Evolutionary conservation across 2,888 invertebrate genomes (phyloP).

Genomic region (Ethmia dodecea): DNA sequence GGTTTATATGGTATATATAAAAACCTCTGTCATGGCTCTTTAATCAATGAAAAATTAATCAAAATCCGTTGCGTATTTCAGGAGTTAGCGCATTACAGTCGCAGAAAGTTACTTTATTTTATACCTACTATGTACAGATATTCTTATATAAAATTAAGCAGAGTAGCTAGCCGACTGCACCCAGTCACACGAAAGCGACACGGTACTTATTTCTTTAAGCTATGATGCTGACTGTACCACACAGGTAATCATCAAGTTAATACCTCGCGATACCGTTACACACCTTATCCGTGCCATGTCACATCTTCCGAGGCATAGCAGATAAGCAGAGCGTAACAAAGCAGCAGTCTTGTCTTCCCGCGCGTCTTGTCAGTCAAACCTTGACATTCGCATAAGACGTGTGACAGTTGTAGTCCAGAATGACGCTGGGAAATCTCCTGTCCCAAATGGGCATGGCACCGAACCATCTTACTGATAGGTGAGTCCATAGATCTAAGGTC

Average conservation of each 20-base stretch:
- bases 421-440: conserved; percentile 54
- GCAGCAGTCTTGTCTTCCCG: conserved; percentile 27
- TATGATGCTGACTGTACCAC: not conserved
- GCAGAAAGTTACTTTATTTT: too few species aligned
- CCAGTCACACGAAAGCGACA: too few species aligned
- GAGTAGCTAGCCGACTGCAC: too few species aligned
- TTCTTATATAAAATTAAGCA: too few species aligned
- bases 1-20: too few species aligned
- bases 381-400: conserved; percentile 47
- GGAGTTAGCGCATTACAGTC: too few species aligned
- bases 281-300: conserved; percentile 29
- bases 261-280: conserved; percentile 53
- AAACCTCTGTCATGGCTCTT: too few species aligned
- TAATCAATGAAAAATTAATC: too few species aligned
- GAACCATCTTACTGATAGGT: conserved; percentile 60
- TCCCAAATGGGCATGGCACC: conserved; percentile 54
- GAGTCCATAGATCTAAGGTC: conserved; percentile 19
- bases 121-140: too few species aligned
- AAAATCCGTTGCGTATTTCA: too few species aligned
- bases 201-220: too few species aligned
- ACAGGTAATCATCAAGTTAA: conserved; percentile 22
- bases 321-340: conserved; percentile 51
- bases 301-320: conserved; percentile 17
- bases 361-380: conserved; percentile 45
- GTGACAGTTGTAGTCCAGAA: conserved; percentile 29